Evolutionary conservation across 2,113 vertebrate genomes (phyloP).

Genomic region (Gambusia affinis): DNA sequence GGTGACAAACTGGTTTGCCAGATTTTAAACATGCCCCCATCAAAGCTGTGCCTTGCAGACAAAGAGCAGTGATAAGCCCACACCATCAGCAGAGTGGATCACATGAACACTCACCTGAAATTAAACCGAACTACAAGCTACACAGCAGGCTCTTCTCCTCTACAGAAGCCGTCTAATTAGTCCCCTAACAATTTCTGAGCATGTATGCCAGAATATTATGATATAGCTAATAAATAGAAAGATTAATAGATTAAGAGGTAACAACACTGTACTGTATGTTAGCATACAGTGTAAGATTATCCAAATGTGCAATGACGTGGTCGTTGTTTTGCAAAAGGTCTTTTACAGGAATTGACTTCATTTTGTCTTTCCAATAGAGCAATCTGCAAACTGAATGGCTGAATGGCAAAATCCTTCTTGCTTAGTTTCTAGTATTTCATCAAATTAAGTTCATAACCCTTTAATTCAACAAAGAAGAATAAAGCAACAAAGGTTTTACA

Average conservation of each 20-base stretch:
- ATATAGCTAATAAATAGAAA: conserved; percentile 78
- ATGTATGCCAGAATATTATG: conserved; percentile 61
- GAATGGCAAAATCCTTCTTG: too few species aligned
- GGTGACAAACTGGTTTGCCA: conserved; percentile 61
- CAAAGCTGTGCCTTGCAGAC: conserved; percentile 54
- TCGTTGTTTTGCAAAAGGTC: neutral
- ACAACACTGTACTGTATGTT: conserved; percentile 16
- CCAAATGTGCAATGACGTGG: conserved; percentile 12
- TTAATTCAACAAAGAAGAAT: too few species aligned
- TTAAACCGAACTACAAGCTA: conserved; percentile 48
- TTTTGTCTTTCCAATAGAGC: too few species aligned
- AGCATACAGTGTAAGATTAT: conserved; percentile 14
- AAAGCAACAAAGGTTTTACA: too few species aligned
- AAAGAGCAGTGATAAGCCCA: conserved; percentile 35
- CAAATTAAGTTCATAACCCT: too few species aligned
- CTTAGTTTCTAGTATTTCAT: too few species aligned
- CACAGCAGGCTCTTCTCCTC: conserved; percentile 31
- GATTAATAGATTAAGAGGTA: conserved; percentile 69
- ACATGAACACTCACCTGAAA: conserved; percentile 57
- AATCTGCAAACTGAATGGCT: too few species aligned
- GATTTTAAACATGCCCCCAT: conserved; percentile 65
- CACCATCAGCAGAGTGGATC: conserved; percentile 4
- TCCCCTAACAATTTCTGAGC: conserved; percentile 63
- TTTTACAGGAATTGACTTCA: neutral
- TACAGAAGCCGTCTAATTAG: conserved; percentile 70